phyloP scores from a whole-genome alignment of 2,888 invertebrate genomes.

The Autographa pulchrina region DNA sequence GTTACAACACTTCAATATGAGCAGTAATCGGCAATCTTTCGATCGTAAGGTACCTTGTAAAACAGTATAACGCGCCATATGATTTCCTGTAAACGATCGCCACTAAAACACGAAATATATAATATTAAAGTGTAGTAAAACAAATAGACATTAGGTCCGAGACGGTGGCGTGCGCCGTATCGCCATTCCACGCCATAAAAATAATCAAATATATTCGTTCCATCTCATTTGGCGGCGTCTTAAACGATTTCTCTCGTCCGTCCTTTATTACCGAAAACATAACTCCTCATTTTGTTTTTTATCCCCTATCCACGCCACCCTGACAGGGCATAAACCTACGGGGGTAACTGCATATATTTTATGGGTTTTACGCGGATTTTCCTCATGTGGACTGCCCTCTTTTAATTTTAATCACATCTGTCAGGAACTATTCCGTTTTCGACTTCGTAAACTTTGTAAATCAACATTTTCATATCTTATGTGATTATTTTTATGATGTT shows the following conservation, averaged over 20 bases:
- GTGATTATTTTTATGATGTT: conserved; percentile 39
- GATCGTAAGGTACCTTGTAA: conserved; percentile 14
- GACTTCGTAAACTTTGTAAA: conserved; percentile 53
- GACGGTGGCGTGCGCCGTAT: conserved; percentile 78
- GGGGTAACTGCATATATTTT: conserved; percentile 87
- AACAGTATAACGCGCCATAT: conserved; percentile 29
- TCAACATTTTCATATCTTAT: conserved; percentile 54
- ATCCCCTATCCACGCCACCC: conserved; percentile 86
- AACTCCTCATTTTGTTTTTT: conserved; percentile 90
- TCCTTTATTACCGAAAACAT: conserved; percentile 89
- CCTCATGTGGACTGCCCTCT: conserved; percentile 69
- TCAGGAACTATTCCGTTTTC: conserved; percentile 48
- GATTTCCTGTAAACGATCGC: conserved; percentile 55
- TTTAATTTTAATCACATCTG: conserved; percentile 68
- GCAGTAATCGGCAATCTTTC: not conserved
- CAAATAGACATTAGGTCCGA: conserved; percentile 85
- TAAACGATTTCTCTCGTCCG: conserved; percentile 90
- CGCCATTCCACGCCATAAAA: conserved; percentile 88
- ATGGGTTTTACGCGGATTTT: conserved; percentile 79
- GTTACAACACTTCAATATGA: conserved; percentile 7
- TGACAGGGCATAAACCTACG: conserved; percentile 77
- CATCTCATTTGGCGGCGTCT: conserved; percentile 89
- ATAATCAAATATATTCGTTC: conserved; percentile 90
- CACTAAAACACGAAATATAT: conserved; percentile 76
- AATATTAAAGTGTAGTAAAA: conserved; percentile 84